Conservation (phyloP, 2,113 vertebrate species). For the Silurus glanis region DNA sequence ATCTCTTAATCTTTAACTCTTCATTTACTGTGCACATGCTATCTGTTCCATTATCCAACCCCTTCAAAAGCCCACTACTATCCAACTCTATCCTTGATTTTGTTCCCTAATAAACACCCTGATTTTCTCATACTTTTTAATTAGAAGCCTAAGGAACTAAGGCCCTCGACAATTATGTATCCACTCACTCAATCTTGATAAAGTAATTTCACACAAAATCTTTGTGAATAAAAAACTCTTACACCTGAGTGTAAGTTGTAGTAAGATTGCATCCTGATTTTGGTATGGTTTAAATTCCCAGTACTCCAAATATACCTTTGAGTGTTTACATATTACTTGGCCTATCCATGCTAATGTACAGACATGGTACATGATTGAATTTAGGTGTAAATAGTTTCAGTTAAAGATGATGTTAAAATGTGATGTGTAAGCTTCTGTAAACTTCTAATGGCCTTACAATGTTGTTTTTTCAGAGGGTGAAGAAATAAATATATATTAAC, state of each 20-base stretch:
- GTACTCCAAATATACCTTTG: background rate
- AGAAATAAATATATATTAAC: background rate
- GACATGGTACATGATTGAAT: background rate
- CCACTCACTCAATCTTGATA: conserved; percentile 10
- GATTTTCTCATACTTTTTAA: conserved; percentile 29
- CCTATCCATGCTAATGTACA: background rate
- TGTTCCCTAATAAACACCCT: conserved; percentile 30
- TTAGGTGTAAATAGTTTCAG: background rate
- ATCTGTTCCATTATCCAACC: background rate
- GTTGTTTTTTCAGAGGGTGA: background rate
- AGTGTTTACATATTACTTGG: background rate
- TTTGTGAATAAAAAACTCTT: conserved; percentile 31
- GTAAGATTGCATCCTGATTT: background rate
- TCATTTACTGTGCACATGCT: background rate
- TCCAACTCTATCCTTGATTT: conserved; percentile 9
- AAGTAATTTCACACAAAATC: conserved; percentile 22
- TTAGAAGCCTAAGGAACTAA: conserved; percentile 25
- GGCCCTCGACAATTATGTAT: conserved; percentile 12
- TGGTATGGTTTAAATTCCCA: background rate
- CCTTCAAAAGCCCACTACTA: background rate
- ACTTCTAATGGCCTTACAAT: background rate
- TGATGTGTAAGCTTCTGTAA: background rate
- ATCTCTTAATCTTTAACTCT: background rate
- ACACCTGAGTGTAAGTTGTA: conserved; percentile 17
- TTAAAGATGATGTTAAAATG: background rate